Evolutionary conservation across 1,140 invertebrate genomes (phyloP), one percentile per base, ranked within the genome.

Genomic region (Zaprionus gabonicus): DNA sequence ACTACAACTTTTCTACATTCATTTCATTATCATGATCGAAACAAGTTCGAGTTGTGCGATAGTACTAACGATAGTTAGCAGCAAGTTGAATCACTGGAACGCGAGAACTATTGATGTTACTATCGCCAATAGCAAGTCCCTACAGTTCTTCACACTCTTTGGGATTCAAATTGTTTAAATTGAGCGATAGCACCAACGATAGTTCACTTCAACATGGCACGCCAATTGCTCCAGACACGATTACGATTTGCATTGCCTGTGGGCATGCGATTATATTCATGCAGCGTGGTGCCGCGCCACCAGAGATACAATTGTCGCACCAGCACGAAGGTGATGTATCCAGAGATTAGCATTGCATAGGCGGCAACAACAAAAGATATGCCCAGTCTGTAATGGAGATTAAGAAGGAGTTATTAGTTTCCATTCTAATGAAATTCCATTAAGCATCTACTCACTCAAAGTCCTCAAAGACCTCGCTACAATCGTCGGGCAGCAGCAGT

Each of bases 401-500:
- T 2, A 10, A 12, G 4, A 23, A 25, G 3, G 9, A 10, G 34
- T 34, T 7, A 25, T 25, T 4, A 7, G 20, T 31, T 4, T 0
- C 1, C 10, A 13, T 23, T 25, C 1, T 5, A 51, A 4, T 4
- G 0, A 1, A 41, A 3, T 44, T n/a, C 2, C 28, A 38, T 17
- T 1, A 9, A 27, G 27, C 6, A 9, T 20, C n/a, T 46, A 88
- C 93, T 93, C 57, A 93, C 93, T 92, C 80, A 65, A 84, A 93
- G 56, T 93, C 84, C 72, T 93, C 83, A 13, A 92, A 93, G 3
- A 93, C 93, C 64, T 94, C 93, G 67, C 86, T 93, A 63, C 94
- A 94, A 72, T 94, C 93, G 72, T 94, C 93, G 23, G 93, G 93
- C 44, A 94, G 58, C 36, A 94, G 82, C 2, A 94, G 67, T 0